These are phyloP conservation scores for Euplagia quadripunctaria DNA, from an alignment of 2,888 invertebrate species.

Conservation along the genomic window DNA sequence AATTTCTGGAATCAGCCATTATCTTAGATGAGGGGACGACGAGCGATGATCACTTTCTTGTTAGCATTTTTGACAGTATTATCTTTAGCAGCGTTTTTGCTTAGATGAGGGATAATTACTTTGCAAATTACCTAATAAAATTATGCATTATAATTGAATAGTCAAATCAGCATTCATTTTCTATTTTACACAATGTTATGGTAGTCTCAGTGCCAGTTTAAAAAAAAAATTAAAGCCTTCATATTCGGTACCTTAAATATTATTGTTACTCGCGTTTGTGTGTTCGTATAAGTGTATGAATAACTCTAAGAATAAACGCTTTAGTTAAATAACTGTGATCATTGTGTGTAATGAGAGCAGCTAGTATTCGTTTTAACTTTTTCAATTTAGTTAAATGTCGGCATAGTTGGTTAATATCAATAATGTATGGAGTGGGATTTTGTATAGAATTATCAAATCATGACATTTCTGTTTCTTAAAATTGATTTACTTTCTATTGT, in stretches of 20 bases:
- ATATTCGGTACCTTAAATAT: neutral
- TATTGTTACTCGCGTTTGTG: neutral
- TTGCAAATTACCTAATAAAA: conserved; percentile 8
- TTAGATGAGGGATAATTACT: conserved; percentile 9
- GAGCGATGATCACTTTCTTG: conserved; percentile 6
- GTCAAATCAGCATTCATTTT: conserved; percentile 4
- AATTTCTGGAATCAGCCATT: conserved; percentile 21
- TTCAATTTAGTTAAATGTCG: neutral
- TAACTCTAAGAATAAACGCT: neutral
- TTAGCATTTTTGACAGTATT: conserved; percentile 8
- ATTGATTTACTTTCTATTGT: neutral
- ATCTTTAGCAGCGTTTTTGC: conserved; percentile 9
- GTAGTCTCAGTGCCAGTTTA: no score
- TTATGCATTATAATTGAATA: conserved; percentile 10
- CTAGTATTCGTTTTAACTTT: neutral
- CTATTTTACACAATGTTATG: neutral
- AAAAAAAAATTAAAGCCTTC: neutral
- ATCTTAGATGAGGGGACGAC: conserved; percentile 15
- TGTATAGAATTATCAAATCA: neutral
- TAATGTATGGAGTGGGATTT: neutral
- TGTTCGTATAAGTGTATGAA: neutral
- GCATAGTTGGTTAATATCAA: neutral
- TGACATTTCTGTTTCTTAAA: neutral
- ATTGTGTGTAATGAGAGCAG: neutral
- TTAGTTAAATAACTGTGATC: neutral